Evolutionary conservation across 2,113 vertebrate genomes (phyloP).

Genomic region (Corvus cornix): DNA sequence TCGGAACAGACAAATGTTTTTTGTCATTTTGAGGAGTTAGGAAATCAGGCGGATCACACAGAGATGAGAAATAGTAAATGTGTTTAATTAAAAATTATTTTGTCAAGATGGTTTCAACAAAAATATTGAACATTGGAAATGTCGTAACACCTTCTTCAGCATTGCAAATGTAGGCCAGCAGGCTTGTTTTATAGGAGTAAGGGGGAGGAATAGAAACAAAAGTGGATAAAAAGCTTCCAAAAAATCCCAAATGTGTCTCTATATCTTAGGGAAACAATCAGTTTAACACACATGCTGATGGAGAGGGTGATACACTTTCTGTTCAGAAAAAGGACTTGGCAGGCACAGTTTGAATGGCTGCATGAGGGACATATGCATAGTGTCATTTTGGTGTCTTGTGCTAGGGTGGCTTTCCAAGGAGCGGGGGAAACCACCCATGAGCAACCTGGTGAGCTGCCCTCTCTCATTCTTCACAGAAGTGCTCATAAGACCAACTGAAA

Average conservation of each 20-base stretch:
- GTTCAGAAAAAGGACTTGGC: not conserved
- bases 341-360: not conserved
- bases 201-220: not conserved
- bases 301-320: not conserved
- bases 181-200: not conserved
- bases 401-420: not conserved
- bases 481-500: not conserved
- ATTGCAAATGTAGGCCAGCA: not conserved
- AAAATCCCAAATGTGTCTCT: not conserved
- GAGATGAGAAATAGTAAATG: slow-evolving; percentile 30
- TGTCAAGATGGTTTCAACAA: slow-evolving; percentile 13
- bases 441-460: not conserved
- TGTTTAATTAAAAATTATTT: slow-evolving; percentile 45
- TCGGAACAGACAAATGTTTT: slow-evolving; percentile 42
- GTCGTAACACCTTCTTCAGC: not conserved
- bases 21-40: slow-evolving; percentile 24
- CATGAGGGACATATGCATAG: not conserved
- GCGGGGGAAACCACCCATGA: not conserved
- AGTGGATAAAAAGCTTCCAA: not conserved
- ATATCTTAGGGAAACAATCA: not conserved
- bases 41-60: slow-evolving; percentile 30
- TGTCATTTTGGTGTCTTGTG: not conserved
- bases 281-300: not conserved
- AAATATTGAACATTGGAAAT: slow-evolving; percentile 17
- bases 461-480: not conserved